Evolutionary conservation across 2,797 vertebrate species (phyloP).

Genomic region (Streptopelia turtur): DNA sequence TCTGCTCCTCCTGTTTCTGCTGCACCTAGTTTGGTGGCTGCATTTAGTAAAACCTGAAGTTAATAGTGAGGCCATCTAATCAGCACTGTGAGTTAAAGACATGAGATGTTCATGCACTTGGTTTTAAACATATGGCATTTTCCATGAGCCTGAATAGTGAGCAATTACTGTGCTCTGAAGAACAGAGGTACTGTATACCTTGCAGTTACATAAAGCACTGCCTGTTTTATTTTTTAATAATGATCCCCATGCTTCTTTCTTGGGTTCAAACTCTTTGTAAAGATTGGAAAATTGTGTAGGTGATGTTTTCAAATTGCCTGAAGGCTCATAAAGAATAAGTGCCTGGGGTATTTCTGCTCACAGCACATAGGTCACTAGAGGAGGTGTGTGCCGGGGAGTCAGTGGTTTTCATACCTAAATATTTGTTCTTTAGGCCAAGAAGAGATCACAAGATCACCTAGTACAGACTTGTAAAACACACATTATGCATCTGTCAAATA

Average conservation of each 20-base stretch:
- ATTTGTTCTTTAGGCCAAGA: constrained; percentile 5
- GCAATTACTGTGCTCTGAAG: not conserved
- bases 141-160: not conserved
- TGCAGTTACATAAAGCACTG: not conserved
- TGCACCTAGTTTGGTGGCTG: not conserved
- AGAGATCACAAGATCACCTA: not conserved
- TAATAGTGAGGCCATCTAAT: not conserved
- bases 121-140: not conserved
- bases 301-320: constrained; percentile 13
- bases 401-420: not conserved
- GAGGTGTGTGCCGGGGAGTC: not conserved
- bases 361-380: not conserved
- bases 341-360: not conserved
- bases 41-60: not conserved
- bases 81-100: not conserved
- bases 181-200: not conserved
- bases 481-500: not conserved
- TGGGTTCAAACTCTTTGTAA: not conserved
- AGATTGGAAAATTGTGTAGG: not conserved
- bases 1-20: not conserved
- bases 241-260: not conserved
- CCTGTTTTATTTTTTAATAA: not conserved
- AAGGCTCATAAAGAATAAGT: not conserved
- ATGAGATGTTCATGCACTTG: not conserved
- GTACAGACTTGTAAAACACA: not conserved